Base-by-base conservation (phyloP, 2,797 vertebrate species). In the Sebastes flavidus region DNA sequence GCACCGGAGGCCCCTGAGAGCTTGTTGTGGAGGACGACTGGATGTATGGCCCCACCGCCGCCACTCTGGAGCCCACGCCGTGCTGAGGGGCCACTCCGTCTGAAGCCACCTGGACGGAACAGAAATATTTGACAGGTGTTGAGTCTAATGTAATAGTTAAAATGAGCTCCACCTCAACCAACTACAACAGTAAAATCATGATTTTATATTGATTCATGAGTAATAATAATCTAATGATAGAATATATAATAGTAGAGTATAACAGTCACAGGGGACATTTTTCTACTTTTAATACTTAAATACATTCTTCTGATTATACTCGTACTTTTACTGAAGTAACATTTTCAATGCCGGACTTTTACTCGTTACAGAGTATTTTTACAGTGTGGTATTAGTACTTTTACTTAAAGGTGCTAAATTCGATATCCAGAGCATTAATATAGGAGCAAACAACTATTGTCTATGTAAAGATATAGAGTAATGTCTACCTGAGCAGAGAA, bases 41-140 rank as follows among this genome's bases (percentile, higher is more conserved):
- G 82, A 98, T 97, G 58, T 99, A 99, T 0, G 98, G 98, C 27
- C 97, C 98, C 25, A 99, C 98, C 0, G 98, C 98, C 0, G 98
- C 98, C 84, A 99, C 98, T 2, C 97, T 95, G 59, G 97, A 95
- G 20, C 94, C 91, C n/a, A 73, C 89, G 0, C 85, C 90, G 9
- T 92, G 95, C 78, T 95, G 97, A 24, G 96, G 87, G 74, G 87
- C 90, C 76, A 87, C 93, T 4, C 95, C 95, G 62, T 97, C 97
- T 20, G 95, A 88, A 2, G 94, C 92, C 88, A 96, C 94, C 97
- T 98, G 87, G 12, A 66, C 25, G 67, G 25, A 62, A 18, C 4
- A 2, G 1, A 16, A 2, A 34, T 1, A 8, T 52, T 1, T 27
- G 11, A 22, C 18, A 22, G 22, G 3, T 6, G 24, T 20, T 5